Base-by-base conservation (phyloP, 2,113 vertebrate genomes). In the Mormoops blainvillei region DNA sequence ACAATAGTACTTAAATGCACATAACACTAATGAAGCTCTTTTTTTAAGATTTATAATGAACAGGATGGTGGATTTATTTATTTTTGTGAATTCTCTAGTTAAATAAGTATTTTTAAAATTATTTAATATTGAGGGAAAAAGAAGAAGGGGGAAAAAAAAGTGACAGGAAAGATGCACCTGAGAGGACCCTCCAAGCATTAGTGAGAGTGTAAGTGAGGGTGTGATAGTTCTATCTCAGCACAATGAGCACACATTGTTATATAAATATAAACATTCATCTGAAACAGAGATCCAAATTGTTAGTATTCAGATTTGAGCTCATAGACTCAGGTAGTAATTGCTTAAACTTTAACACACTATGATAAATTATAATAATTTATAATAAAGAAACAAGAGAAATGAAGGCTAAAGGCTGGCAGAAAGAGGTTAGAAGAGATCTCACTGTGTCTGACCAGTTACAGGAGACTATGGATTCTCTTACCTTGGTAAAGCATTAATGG, bases 1-100 rank as follows among this genome's bases (percentile, higher is more conserved):
- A 80, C 50, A 82, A n/a, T 71, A 74, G 28, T 85, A 82, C 26
- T 68, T 41, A 76, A 77, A 85, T 61, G 22, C 0, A 13, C 4
- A 31, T 14, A 73, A 7, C 3, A 52, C 6, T 70, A 56, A 65
- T 9, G 2, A 14, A 31, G 0, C 0, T 0, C 19, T 71, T 67
- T 31, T 67, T 54, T 48, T 2, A 87, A 85, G 31, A 11, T 2
- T 28, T n/a, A 80, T 70, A 76, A 74, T 56, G 43, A 94, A 9
- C 24, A 87, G 41, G 41, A 45, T 54, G 33, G 14, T 24, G 19
- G 16, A 50, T 77, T 84, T 88, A n/a, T 73, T 43, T 96, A 77
- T 50, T 97, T 54, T 9, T 93, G 54, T 92, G 81, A 81, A 96
- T 95, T 80, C n/a, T 86, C 93, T 87, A 84, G 24, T 26, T 81